phyloP scores from a whole-genome alignment of 2,797 vertebrate genomes.

The Hemibagrus guttatus region DNA sequence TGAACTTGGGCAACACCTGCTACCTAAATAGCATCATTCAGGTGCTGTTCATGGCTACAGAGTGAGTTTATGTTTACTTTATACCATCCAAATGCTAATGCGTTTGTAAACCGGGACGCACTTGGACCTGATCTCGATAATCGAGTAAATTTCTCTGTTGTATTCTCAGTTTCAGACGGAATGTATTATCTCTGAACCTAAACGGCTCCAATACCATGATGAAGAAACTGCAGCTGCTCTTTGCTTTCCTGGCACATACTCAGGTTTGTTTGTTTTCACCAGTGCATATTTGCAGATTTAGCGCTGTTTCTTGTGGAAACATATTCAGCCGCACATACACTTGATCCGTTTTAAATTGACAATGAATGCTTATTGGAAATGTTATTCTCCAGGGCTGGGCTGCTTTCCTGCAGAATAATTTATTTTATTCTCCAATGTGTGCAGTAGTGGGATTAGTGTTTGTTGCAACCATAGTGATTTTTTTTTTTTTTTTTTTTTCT shows the following conservation, averaged over 20 bases:
- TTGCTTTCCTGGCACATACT: constrained; percentile 96
- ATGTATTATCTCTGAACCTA: constrained; percentile 89
- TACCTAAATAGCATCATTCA: constrained; percentile 99
- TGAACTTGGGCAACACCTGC: constrained; percentile 98
- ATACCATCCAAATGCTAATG: not conserved
- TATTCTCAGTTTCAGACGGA: constrained; percentile 88
- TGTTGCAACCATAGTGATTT: too few species aligned
- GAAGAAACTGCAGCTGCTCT: constrained; percentile 96
- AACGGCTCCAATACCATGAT: constrained; percentile 89
- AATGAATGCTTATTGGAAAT: not conserved
- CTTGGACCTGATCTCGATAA: not conserved
- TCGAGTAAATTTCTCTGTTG: not conserved
- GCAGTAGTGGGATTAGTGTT: too few species aligned
- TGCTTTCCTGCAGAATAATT: not conserved
- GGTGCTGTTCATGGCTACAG: constrained; percentile 97
- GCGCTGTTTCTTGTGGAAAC: not conserved
- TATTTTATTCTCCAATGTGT: not conserved
- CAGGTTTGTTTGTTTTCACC: constrained; percentile 77
- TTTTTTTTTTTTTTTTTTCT: too few species aligned
- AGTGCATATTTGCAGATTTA: not conserved
- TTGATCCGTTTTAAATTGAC: not conserved
- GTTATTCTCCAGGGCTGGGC: not conserved
- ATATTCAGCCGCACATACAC: not conserved
- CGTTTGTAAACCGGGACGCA: not conserved
- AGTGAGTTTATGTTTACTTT: constrained; percentile 79